Base-by-base conservation (phyloP, 2,113 vertebrate species). In the Sander lucioperca region DNA sequence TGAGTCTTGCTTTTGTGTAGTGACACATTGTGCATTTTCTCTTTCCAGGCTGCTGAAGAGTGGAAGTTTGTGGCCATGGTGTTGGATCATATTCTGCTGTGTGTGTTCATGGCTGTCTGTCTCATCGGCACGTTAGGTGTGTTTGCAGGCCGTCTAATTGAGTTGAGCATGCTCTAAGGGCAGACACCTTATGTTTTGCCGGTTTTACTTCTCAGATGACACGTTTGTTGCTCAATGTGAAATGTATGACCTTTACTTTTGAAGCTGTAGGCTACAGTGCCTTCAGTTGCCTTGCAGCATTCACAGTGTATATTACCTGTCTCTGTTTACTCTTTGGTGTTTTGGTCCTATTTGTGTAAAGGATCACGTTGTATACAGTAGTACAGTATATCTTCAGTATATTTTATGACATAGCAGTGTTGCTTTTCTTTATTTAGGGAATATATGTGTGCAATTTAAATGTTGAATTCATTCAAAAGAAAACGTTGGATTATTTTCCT, bases 31-130 rank as follows among this genome's bases (percentile, higher is more conserved):
- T 80, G 33, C 91, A 95, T 69, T 47, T 92, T 97, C 76, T 95
- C 95, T 65, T 95, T 95, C 62, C 81, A 99, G 98, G 98, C 98
- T 25, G 95, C 97, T 3, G 98, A 99, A 83, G 98, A 99, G 89
- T 99, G 98, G 98, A 99, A 99, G 91, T 99, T 98, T 62, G 98
- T 99, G 30, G 98, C 98, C 0, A 99, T 99, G 98, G 98, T 99
- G 73, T 82, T 99, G 91, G 98, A 99, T 92, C 98, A 99, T 89
- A 96, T 99, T 82, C 96, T 99, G 88, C 96, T 99, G 5, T 98
- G 96, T 57, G 96, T 99, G 90, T 99, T 99, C 94, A 98, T 99
- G 97, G 90, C 96, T 0, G 97, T 99, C 77, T 99, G 98, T 83
- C 96, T 99, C 86, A 97, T 98, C 14, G 98, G 98, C 72, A 99